Evolutionary conservation across 2,888 invertebrate species (phyloP).

Genomic region (Tenthredo mesomela): DNA sequence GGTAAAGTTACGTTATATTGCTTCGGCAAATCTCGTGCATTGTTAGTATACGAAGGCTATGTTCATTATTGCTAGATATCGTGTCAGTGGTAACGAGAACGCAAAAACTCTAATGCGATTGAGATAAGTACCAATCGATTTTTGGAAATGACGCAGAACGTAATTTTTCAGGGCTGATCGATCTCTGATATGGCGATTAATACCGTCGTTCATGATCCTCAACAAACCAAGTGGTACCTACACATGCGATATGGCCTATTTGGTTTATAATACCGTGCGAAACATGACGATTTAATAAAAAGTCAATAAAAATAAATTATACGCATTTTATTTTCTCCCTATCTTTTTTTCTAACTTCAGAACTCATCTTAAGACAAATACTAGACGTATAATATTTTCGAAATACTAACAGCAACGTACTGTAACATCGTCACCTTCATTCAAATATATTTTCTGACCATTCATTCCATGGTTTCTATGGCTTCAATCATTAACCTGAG

Average conservation of each 20-base stretch:
- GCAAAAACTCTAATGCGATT: not conserved
- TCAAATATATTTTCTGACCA: not conserved
- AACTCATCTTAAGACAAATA: not conserved
- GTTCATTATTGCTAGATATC: constrained; percentile 1
- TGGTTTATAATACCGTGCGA: not conserved
- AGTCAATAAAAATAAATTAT: not conserved
- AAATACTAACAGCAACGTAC: not conserved
- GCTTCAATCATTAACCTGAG: not conserved
- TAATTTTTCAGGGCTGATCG: not conserved
- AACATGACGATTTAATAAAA: not conserved
- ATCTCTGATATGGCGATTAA: constrained; percentile 29
- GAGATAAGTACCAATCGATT: constrained; percentile 27
- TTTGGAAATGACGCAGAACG: constrained; percentile 7
- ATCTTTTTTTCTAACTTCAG: not conserved
- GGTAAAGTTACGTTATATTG: not conserved
- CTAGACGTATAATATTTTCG: not conserved
- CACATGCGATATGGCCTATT: not conserved
- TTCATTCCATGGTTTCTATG: not conserved
- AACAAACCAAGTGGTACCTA: not conserved
- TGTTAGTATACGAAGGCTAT: not conserved
- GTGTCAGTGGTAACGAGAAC: not conserved
- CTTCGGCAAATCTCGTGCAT: not conserved
- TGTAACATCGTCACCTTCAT: not conserved
- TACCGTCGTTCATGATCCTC: not conserved
- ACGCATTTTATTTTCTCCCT: not conserved